phyloP scores from a whole-genome alignment of 2,113 vertebrate genomes.

The Hydrolagus affinis region DNA sequence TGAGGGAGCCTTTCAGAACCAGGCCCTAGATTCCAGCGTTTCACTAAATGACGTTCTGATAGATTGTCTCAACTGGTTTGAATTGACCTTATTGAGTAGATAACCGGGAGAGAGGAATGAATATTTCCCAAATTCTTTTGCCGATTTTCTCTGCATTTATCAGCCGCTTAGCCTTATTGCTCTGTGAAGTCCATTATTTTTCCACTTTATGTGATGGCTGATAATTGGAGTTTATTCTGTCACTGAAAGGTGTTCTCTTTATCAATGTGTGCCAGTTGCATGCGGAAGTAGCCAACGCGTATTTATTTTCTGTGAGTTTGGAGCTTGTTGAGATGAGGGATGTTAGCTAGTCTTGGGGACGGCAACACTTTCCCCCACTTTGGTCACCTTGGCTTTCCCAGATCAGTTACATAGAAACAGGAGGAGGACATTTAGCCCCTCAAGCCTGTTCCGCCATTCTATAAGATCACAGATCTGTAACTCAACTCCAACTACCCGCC shows the following conservation, averaged over 20 bases:
- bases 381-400: no score
- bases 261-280: background rate
- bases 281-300: background rate
- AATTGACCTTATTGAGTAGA: constrained; percentile 22
- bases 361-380: no score
- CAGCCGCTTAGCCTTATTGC: background rate
- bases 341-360: no score
- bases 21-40: background rate
- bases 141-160: constrained; percentile 12
- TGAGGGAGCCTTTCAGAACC: background rate
- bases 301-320: background rate
- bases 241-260: background rate
- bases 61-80: background rate
- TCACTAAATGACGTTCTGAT: constrained; percentile 9
- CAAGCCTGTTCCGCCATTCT: no score
- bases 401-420: no score
- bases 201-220: background rate
- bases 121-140: background rate
- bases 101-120: constrained; percentile 10
- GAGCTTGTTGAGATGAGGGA: no score
- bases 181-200: constrained; percentile 23
- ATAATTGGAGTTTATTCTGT: constrained; percentile 13
- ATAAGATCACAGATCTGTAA: no score
- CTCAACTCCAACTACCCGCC: no score
- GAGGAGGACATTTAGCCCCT: no score